Evolutionary conservation across 2,797 vertebrate species (phyloP).

Genomic region (Acestrorhynchus altus): DNA sequence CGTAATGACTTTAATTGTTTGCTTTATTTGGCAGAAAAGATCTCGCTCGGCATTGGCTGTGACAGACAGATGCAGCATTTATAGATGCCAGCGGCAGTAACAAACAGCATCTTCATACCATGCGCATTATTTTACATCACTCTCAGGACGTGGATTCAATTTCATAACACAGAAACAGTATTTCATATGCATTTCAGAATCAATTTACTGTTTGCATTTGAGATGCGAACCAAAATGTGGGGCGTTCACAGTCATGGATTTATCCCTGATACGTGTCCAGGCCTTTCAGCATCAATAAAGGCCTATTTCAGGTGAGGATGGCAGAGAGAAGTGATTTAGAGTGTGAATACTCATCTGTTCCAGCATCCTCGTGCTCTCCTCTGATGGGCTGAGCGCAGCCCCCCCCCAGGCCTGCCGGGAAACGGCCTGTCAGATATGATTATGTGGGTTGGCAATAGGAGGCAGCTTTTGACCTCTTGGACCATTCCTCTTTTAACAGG

Average conservation of each 20-base stretch:
- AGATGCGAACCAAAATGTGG: slow-evolving; percentile 11
- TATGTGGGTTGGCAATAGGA: slow-evolving; percentile 57
- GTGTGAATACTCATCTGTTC: slow-evolving; percentile 54
- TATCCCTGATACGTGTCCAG: slow-evolving; percentile 37
- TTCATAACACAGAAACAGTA: not conserved
- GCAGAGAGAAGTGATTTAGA: slow-evolving; percentile 51
- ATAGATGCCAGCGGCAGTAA: too few relatives aligned
- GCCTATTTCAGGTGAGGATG: slow-evolving; percentile 43
- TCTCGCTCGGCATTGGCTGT: slow-evolving; percentile 2
- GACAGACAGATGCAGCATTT: not conserved
- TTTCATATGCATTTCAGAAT: not conserved
- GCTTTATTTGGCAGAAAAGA: slow-evolving; percentile 41
- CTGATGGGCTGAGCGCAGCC: slow-evolving; percentile 51
- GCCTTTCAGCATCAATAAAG: slow-evolving; percentile 49
- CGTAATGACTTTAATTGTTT: slow-evolving; percentile 36
- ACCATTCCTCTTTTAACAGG: slow-evolving; percentile 56
- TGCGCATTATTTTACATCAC: not conserved
- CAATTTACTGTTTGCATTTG: slow-evolving; percentile 17
- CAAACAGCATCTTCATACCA: slow-evolving; percentile 6
- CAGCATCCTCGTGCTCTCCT: slow-evolving; percentile 7
- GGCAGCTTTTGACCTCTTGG: slow-evolving; percentile 56
- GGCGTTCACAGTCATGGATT: slow-evolving; percentile 28
- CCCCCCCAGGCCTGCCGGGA: slow-evolving; percentile 34
- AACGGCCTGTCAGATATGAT: slow-evolving; percentile 61
- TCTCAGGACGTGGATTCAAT: not conserved